Conservation (phyloP, 2,113 vertebrate genomes). For the Pteronura brasiliensis region DNA sequence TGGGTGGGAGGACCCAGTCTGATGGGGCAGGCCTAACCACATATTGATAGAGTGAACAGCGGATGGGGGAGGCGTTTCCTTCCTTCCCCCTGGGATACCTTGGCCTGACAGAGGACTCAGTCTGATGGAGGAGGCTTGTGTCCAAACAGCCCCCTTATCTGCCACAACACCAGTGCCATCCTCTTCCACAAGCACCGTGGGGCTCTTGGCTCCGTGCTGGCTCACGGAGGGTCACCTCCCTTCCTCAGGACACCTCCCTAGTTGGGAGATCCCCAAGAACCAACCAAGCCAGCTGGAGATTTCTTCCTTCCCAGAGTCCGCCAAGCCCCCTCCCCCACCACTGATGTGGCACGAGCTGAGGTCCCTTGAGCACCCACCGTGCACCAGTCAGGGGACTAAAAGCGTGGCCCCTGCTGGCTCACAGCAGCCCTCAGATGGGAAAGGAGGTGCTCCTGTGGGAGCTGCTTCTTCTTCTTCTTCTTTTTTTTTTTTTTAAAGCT, state of each 20-base stretch:
- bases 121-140: not conserved
- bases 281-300: not conserved
- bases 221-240: not conserved
- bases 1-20: not conserved
- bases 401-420: not conserved
- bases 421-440: not conserved
- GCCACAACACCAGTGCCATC: accelerated
- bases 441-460: not conserved
- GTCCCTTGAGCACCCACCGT: not conserved
- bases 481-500: no score
- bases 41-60: not conserved
- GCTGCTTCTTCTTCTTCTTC: not conserved
- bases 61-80: no score
- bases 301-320: not conserved
- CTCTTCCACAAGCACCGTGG: not conserved
- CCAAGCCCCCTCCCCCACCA: not conserved
- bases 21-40: not conserved
- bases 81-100: not conserved
- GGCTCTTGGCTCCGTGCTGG: not conserved
- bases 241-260: not conserved
- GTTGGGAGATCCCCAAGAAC: not conserved
- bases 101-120: not conserved
- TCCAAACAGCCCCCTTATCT: not conserved
- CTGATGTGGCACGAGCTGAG: not conserved
- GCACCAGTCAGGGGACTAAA: not conserved